Base-by-base conservation (phyloP, 2,113 vertebrate genomes). In the Arothron firmamentum region DNA sequence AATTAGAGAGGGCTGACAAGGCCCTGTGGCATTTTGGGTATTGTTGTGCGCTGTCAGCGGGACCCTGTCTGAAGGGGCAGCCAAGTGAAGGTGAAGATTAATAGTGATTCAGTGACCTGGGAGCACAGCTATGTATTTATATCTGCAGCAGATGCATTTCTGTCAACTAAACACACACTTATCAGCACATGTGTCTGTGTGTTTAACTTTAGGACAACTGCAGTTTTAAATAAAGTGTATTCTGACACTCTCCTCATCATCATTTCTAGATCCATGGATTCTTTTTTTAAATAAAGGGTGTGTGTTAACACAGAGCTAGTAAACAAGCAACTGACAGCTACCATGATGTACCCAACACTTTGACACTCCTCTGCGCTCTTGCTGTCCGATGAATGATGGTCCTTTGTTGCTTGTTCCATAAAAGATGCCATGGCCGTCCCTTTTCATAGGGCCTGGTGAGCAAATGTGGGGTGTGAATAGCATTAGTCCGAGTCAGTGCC, bases 401-500 rank as follows among this genome's bases (percentile, higher is more conserved):
- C 63, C 78, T 87, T 90, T 89, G 88, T 90, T 59, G 59, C 6
- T 11, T 18, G 62, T 72, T 61, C 58, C 64, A 78, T 82, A 89
- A 85, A 88, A 77, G 82, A 73, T 43, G 74, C 71, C 56, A 53
- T 62, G 53, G 66, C 68, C 72, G 38, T 77, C 74, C 64, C 84
- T 81, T 87, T 87, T 88, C 75, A 81, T 46, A 17, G 59, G 80
- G 75, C 77, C 78, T 69, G 78, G 74, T 74, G 68, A 79, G 87
- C 85, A 85, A 87, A 85, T 80, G 86, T 71, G 75, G 82, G 83
- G 74, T 76, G 73, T 85, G 82, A 88, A 88, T 88, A 82, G 85
- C 80, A 88, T 87, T 85, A 88, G 87, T 88, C 80, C 87, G 66
- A 90, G 88, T 89, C 87, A 88, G 75, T 81, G 88, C 80, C 83